Evolutionary conservation across 1,140 invertebrate species (phyloP), one percentile per base, ranked within the genome.

Genomic region (Ylistrum balloti): DNA sequence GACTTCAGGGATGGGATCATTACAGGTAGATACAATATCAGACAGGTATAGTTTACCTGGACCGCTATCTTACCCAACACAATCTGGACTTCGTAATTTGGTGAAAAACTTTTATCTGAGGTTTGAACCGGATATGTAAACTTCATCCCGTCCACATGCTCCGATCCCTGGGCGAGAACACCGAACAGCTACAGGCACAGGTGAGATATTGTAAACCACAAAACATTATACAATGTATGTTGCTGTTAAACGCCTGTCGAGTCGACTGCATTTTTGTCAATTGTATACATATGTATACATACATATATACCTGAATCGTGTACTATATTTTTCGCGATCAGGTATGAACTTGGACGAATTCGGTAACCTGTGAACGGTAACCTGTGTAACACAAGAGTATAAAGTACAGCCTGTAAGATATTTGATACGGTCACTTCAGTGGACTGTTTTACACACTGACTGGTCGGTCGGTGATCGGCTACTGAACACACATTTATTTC

Each of bases 101-200:
- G 56, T 74, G 56, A 74, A 74, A 74, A 74, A 74, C 56, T 74
- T 38, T 38, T 74, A 74, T 74, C 56, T 74, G 56, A 17, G n/a
- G 22, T 28, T 0, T 74, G 56, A n/a, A 7, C 56, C 56, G n/a
- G n/a, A 28, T 74, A 74, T 74, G n/a, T 74, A 74, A 74, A 74
- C 56, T 74, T n/a, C 56, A 74, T 74, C 56, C 17, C 56, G n/a
- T 2, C 1, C 1, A 74, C 56, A 74, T 74, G 56, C 22, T 74
- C 22, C 22, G n/a, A n/a, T 74, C 15, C 56, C 9, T 74, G 56
- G 56, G 56, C 56, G 56, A 28, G 9, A 74, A 28, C 22, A n/a
- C 9, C 5, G n/a, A 11, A 28, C n/a, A 74, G 22, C 1, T 28
- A 22, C 20, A 3, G 45, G 45, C 13, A 7, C n/a, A 74, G 56